Conservation (phyloP, 1,140 invertebrate species). For the Drosophila dunni region DNA sequence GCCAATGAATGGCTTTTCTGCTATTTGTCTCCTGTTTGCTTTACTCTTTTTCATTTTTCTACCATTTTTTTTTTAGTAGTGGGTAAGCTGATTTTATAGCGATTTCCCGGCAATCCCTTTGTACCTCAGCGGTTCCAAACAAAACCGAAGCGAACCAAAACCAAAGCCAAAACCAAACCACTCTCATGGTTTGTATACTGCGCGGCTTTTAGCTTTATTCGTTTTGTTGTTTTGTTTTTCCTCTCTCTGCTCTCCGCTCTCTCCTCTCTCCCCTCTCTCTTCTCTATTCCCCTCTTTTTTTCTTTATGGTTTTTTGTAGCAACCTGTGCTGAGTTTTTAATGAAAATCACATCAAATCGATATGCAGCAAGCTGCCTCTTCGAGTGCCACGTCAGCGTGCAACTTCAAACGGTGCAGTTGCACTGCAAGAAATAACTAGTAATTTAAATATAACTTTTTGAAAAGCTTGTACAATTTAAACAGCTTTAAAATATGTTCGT, state of each 20-base stretch:
- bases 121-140: constrained; percentile 11
- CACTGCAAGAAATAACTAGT: too few relatives aligned
- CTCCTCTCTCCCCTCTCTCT: too few relatives aligned
- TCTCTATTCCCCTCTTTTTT: background rate
- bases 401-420: constrained; percentile 50
- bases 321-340: constrained; percentile 74
- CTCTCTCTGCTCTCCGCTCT: background rate
- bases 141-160: constrained; percentile 13
- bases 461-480: too few relatives aligned
- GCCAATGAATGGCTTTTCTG: constrained; percentile 42
- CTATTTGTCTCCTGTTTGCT: constrained; percentile 9
- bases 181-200: constrained; percentile 54
- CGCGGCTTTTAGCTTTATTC: constrained; percentile 48
- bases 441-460: too few relatives aligned
- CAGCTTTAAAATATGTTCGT: too few relatives aligned
- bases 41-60: constrained; percentile 49
- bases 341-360: constrained; percentile 81
- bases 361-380: constrained; percentile 59
- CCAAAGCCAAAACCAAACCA: constrained; percentile 25
- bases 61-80: constrained; percentile 20
- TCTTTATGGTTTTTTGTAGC: constrained; percentile 56
- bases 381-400: constrained; percentile 28
- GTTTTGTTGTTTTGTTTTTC: background rate
- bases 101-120: constrained; percentile 56
- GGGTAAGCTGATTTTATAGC: constrained; percentile 67